Base-by-base conservation (phyloP, 2,888 invertebrate species). In the Agonopterix subpropinquella region DNA sequence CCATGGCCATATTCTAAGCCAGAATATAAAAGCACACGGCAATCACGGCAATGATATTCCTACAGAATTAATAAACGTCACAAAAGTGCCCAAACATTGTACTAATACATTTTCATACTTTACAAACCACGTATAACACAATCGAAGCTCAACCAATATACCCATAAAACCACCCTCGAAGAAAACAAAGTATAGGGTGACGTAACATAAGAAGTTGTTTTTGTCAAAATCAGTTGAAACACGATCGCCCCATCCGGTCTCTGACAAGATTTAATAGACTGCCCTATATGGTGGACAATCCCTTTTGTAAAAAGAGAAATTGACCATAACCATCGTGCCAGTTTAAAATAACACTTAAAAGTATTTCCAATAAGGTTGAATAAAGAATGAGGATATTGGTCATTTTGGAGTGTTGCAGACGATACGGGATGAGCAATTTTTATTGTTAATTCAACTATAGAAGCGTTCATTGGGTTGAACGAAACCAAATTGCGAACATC, bases 401-500 rank as follows among this genome's bases (percentile, higher is more conserved):
- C 45, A 35, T 51, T 44, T 43, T 42, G 36, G 18, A 43, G 13
- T 11, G 47, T 53, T 58, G 51, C 59, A 55, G 64, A 42, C 42
- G 65, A 67, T 63, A 75, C 71, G 75, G 77, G 83, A 83, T 87
- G 86, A 81, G 82, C 84, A 85, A 81, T 85, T 79, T 85, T 80
- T 74, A 83, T 85, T 84, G 83, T 84, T 79, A 85, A 84, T 70
- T 80, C 80, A 70, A 70, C 80, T 78, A 81, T 78, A 76, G 70
- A 71, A 63, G 67, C 68, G 78, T 75, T 83, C 85, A 86, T 75
- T 86, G 87, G 77, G 64, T 77, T 70, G 87, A 73, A 83, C 80
- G 70, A 77, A 84, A 79, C 80, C 62, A 84, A 84, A 87, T 87
- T 83, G 87, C 80, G 79, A 67, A 85, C 87, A 85, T 87, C 87